Evolutionary conservation across 2,888 invertebrate species (phyloP), one percentile per base, ranked within the genome.

Genomic region (Tineola bisselliella): DNA sequence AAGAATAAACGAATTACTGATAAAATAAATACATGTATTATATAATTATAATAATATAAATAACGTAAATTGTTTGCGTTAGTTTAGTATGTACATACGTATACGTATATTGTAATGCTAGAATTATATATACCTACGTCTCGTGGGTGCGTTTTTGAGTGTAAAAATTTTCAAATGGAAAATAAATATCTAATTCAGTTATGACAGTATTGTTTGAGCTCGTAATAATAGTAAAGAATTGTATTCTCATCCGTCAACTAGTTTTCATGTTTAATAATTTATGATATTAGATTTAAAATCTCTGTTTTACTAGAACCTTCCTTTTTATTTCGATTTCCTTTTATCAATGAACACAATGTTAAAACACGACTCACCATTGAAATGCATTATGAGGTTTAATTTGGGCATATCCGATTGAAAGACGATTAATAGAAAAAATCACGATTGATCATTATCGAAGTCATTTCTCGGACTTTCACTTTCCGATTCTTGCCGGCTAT

Each of bases 381-480:
- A 31, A 33, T 33, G 15, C 58, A 33, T 15, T 58, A 33, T 33
- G 13, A 19, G 2, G 19, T 8, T 58, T 33, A 58, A 58, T 58
- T 58, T 58, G 19, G 19, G 6, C 48, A 60, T 15, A 25, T 60
- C 48, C 30, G 19, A 59, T 60, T 13, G 48, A 38, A 60, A 13
- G 31, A 48, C 60, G 25, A 30, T n/a, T 17, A 4, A 58, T 52
- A 66, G 15, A 69, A 68, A 69, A 67, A 68, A 63, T 63, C 61
- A 62, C 65, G 62, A 65, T 67, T 66, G 64, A 68, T 66, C 61
- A 68, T 71, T 69, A 69, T 69, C 66, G 64, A 66, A 62, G 64
- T 66, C 64, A 66, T 69, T 67, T 72, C 67, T 66, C 56, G 25
- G 68, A 65, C 62, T 63, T 63, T 63, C 63, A 63, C 63, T 63